A percentile compares a stretch with the other conserved stretches of the same genome.
These are phyloP conservation scores for Mongoloraphidia duomilia DNA, from an alignment of 2,888 invertebrate species.

Conservation along the genomic window DNA sequence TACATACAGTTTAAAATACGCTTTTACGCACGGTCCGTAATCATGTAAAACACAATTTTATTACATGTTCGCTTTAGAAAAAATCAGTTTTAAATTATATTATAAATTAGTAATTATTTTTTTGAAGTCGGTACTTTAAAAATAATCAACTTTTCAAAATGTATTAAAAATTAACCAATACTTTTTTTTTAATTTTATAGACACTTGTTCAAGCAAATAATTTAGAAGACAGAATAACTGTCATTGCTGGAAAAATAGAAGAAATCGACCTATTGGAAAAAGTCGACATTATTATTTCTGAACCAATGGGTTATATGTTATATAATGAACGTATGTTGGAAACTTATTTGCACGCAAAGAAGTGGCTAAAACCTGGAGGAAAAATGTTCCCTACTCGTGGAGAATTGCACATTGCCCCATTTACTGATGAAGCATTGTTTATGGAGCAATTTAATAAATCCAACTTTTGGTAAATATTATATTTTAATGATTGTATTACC, in stretches of 20 bases:
- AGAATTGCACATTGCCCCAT: conserved; percentile 93
- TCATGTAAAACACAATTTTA: too few relatives aligned
- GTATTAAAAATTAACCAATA: too few relatives aligned
- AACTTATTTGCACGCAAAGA: conserved; percentile 95
- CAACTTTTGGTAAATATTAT: conserved; percentile 70
- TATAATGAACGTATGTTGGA: conserved; percentile 99
- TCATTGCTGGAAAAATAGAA: conserved; percentile 96
- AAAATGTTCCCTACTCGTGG: conserved; percentile 97
- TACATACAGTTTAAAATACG: too few relatives aligned
- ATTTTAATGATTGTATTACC: not conserved
- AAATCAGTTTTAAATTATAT: too few relatives aligned
- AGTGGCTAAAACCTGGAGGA: conserved; percentile 85
- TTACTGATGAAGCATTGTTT: conserved; percentile 92
- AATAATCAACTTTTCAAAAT: too few relatives aligned
- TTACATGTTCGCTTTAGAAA: too few relatives aligned
- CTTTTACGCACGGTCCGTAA: too few relatives aligned
- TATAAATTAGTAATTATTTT: too few relatives aligned
- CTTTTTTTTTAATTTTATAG: conserved; percentile 25
- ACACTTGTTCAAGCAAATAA: conserved; percentile 81
- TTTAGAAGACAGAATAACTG: conserved; percentile 72
- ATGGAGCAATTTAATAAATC: conserved; percentile 98
- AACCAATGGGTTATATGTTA: conserved; percentile 99
- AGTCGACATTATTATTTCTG: conserved; percentile 95
- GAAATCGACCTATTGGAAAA: conserved; percentile 90
- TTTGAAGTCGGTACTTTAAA: too few relatives aligned